Evolutionary conservation across 2,888 invertebrate species (phyloP).

Genomic region (Crossocerus cetratus): DNA sequence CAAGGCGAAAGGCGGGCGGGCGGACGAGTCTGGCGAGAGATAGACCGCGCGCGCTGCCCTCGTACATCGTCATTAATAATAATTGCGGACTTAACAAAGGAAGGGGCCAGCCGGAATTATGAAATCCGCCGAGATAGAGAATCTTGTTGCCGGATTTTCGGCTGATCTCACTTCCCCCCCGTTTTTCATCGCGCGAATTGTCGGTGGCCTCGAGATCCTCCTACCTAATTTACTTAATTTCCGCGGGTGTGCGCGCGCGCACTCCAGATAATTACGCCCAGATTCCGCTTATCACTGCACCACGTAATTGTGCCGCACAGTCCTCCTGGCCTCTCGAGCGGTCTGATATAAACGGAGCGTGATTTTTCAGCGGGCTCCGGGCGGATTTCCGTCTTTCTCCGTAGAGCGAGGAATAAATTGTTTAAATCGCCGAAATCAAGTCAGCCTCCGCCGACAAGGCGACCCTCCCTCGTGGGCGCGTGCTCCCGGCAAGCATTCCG

Average conservation of each 20-base stretch:
- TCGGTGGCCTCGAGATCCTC: conserved; percentile 21
- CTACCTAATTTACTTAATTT: conserved; percentile 38
- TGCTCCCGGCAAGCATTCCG: conserved; percentile 29
- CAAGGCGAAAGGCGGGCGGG: conserved; percentile 43
- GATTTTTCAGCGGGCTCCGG: background rate
- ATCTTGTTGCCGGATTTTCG: conserved; percentile 55
- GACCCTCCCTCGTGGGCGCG: background rate
- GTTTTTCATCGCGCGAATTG: conserved; percentile 36
- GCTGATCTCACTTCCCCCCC: conserved; percentile 38
- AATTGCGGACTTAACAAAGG: conserved; percentile 65
- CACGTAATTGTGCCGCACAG: background rate
- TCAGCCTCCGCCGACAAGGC: conserved; percentile 9
- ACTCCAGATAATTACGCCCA: background rate
- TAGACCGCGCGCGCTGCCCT: conserved; percentile 52
- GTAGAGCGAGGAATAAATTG: conserved; percentile 22
- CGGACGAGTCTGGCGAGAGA: conserved; percentile 47
- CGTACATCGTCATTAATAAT: conserved; percentile 70
- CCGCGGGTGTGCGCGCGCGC: background rate
- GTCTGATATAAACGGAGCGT: too few relatives aligned
- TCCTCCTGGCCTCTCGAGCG: background rate
- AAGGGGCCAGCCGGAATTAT: conserved; percentile 60
- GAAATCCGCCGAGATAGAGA: conserved; percentile 66
- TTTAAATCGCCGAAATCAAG: conserved; percentile 40
- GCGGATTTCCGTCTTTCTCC: background rate
- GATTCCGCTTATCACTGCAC: background rate